Evolutionary conservation across 2,888 invertebrate genomes (phyloP).

Genomic region (Aleiodes alternator): DNA sequence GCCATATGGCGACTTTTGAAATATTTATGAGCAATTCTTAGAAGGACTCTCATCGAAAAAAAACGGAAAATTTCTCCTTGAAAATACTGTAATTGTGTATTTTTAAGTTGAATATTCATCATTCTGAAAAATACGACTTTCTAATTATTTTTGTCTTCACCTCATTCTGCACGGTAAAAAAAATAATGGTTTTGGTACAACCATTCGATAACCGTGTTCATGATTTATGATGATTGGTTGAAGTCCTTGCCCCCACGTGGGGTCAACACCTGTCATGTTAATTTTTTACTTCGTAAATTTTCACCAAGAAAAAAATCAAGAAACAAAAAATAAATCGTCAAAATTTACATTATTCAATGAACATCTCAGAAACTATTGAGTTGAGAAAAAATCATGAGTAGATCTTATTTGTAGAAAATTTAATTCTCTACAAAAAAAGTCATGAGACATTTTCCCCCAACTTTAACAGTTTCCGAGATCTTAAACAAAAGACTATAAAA

Average conservation of each 20-base stretch:
- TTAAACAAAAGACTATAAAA: too few relatives aligned
- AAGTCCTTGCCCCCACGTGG: constrained; percentile 51
- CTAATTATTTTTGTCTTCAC: constrained; percentile 45
- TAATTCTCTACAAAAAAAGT: too few relatives aligned
- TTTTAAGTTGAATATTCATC: constrained; percentile 13
- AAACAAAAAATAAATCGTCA: too few relatives aligned
- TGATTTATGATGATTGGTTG: constrained; percentile 65
- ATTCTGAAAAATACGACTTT: constrained; percentile 21
- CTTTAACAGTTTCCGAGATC: too few relatives aligned
- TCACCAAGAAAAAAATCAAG: too few relatives aligned
- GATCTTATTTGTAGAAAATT: not conserved
- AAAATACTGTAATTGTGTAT: not conserved
- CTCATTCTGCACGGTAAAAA: constrained; percentile 38
- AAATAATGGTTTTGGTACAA: constrained; percentile 6
- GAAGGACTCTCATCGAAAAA: too few relatives aligned
- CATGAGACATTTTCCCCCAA: too few relatives aligned
- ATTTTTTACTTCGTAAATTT: constrained; percentile 29
- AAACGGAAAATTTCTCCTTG: too few relatives aligned
- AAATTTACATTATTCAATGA: not conserved
- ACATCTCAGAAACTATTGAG: constrained; percentile 6
- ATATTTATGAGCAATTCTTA: too few relatives aligned
- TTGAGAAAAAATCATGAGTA: not conserved
- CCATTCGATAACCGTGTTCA: constrained; percentile 56
- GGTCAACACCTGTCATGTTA: constrained; percentile 35
- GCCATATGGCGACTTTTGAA: too few relatives aligned